These are phyloP conservation scores for Imbricaverruca yamaguchii DNA, from an alignment of 2,888 invertebrate genomes.

Conservation along the genomic window DNA sequence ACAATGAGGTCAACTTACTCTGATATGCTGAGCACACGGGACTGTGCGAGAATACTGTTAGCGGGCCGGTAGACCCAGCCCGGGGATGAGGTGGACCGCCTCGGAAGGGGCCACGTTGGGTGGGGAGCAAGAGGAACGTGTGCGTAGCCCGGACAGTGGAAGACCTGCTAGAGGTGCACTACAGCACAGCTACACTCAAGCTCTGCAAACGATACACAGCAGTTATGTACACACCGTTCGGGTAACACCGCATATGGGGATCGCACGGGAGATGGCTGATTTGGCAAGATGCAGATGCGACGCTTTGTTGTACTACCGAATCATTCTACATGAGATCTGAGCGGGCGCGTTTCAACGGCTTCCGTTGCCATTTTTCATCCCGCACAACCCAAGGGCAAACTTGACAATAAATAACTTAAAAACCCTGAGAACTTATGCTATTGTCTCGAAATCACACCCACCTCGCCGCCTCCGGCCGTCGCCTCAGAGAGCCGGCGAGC, in stretches of 20 bases:
- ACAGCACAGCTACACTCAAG: conserved; percentile 14
- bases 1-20: background rate
- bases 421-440: conserved; percentile 21
- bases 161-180: conserved; percentile 4
- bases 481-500: background rate
- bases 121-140: background rate
- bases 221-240: conserved; percentile 12
- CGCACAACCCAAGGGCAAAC: background rate
- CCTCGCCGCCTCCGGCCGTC: background rate
- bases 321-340: conserved; percentile 11
- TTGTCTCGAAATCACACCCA: background rate
- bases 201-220: background rate
- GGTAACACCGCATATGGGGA: background rate
- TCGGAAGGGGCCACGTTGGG: background rate
- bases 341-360: background rate
- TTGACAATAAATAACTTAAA: conserved; percentile 20
- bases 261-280: background rate
- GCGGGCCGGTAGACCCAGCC: background rate
- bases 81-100: background rate
- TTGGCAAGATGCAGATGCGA: conserved; percentile 17
- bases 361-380: background rate
- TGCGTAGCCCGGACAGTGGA: background rate
- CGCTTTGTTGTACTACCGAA: conserved; percentile 17
- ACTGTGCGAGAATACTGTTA: background rate
- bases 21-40: conserved; percentile 14